phyloP scores from a whole-genome alignment of 2,888 invertebrate species.

The Drosophila heteroneura region DNA sequence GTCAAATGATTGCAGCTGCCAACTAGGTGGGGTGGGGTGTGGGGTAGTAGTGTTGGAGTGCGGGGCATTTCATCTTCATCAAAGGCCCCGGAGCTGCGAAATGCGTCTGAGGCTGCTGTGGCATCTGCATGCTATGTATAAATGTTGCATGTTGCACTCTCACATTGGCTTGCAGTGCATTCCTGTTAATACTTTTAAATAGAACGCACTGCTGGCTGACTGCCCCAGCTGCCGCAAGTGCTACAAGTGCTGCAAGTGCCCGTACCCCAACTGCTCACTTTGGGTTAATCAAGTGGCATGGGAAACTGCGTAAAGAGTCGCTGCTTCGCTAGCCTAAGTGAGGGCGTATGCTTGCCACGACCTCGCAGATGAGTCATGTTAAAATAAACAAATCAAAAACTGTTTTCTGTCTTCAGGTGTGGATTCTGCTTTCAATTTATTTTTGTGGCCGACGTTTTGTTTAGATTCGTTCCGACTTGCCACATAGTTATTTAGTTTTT shows the following conservation, averaged over 20 bases:
- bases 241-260: constrained; percentile 31
- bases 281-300: constrained; percentile 79
- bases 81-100: constrained; percentile 54
- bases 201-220: constrained; percentile 46
- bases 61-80: constrained; percentile 71
- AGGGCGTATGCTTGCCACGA: constrained; percentile 47
- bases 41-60: not conserved
- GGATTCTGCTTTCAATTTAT: constrained; percentile 47
- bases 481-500: constrained; percentile 56
- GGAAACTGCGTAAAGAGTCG: constrained; percentile 55
- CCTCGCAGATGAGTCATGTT: constrained; percentile 69
- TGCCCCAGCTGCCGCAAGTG: constrained; percentile 26
- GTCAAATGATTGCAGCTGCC: constrained; percentile 78
- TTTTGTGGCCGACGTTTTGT: constrained; percentile 53
- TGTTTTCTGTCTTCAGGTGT: constrained; percentile 61
- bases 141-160: constrained; percentile 63
- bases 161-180: constrained; percentile 54
- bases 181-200: constrained; percentile 50
- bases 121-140: constrained; percentile 61
- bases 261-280: constrained; percentile 34
- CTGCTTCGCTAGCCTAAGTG: constrained; percentile 39
- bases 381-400: constrained; percentile 63
- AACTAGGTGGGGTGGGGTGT: not conserved
- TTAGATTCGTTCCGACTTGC: constrained; percentile 61
- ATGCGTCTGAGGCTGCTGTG: constrained; percentile 30